Base-by-base conservation (phyloP, 2,888 invertebrate species). In the Folsomia candida region DNA sequence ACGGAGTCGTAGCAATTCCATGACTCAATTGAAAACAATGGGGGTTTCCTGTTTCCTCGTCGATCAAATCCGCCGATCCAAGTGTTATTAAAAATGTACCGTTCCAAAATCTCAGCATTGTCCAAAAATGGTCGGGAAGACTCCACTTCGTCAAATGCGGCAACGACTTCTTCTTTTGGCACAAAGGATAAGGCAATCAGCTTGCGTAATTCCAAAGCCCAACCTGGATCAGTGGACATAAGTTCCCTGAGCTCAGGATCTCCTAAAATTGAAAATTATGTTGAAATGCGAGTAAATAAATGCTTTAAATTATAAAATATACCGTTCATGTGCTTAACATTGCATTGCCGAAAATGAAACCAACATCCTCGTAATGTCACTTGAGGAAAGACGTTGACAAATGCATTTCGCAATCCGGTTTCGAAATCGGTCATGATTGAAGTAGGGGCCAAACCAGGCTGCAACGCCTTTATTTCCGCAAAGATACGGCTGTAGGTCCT, bases 341-440 rank as follows among this genome's bases (percentile, higher is more conserved):
- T n/a, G n/a, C n/a, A n/a, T n/a, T n/a, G n/a, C n/a, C n/a, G n/a
- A n/a, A n/a, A n/a, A n/a, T n/a, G n/a, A n/a, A n/a, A n/a, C n/a
- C n/a, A n/a, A n/a, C n/a, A n/a, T n/a, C n/a, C n/a, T n/a, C n/a
- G n/a, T n/a, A n/a, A n/a, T n/a, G n/a, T n/a, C n/a, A n/a, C n/a
- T n/a, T n/a, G n/a, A n/a, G n/a, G n/a, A n/a, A 58, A 58, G 22
- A 18, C 20, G 9, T 9, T 58, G 9, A 18, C 9, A 58, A 58
- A 58, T 14, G 58, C 14, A 14, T 9, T 14, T 22, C 58, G 11
- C 11, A 22, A 9, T 14, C 18, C 58, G 20, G 20, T 22, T 22
- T 58, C 58, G 22, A 58, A 58, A n/a, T 58, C 58, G 20, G 11
- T 22, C 58, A 58, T 58, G 18, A 58, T 58, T 9, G 58, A n/a